Evolutionary conservation across 2,888 invertebrate species (phyloP), one percentile per base, ranked within the genome.

Genomic region (Galeopsomyia nigrocyanea): DNA sequence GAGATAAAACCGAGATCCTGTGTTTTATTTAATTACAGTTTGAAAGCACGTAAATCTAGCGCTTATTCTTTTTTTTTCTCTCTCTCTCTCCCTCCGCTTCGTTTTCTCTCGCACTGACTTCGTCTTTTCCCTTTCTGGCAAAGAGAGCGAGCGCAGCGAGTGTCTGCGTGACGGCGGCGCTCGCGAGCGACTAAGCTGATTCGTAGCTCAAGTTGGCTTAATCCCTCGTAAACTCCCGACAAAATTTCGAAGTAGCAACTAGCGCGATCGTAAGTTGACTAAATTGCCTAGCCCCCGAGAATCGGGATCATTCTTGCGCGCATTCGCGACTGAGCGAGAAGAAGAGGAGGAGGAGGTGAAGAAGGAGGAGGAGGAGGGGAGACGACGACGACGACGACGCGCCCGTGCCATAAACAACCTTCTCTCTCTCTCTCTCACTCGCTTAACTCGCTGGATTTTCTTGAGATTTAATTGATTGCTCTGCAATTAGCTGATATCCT

Each of bases 191-290:
- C 74, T 78, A 79, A 79, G 78, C 80, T 79, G 79, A 81, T 81
- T 78, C 78, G 79, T 77, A 77, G 78, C 73, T 79, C 77, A 75
- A 77, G 66, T 75, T 68, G 71, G 69, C 76, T 79, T 82, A 81
- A 82, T 82, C 80, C 80, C 77, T 74, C 77, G 78, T 79, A 80
- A 81, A 80, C 75, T 80, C 77, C 73, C 74, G 74, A 76, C 76
- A 78, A 78, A 76, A 77, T 77, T 77, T 77, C 70, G 63, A 75
- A 76, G 73, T 67, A 75, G 66, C 71, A 66, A 73, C 71, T 71
- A 74, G 70, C 68, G 71, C 75, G 65, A 74, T 76, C 74, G 76
- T 72, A 71, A 73, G 71, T 73, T 71, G 68, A 73, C 70, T 75
- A 75, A 73, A 75, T 75, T 75, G 74, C 74, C 70, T 63, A 66